A percentile compares a stretch with the other conserved stretches of the same genome.
phyloP scores from a whole-genome alignment of 2,113 vertebrate species.

The Burhinus oedicnemus region DNA sequence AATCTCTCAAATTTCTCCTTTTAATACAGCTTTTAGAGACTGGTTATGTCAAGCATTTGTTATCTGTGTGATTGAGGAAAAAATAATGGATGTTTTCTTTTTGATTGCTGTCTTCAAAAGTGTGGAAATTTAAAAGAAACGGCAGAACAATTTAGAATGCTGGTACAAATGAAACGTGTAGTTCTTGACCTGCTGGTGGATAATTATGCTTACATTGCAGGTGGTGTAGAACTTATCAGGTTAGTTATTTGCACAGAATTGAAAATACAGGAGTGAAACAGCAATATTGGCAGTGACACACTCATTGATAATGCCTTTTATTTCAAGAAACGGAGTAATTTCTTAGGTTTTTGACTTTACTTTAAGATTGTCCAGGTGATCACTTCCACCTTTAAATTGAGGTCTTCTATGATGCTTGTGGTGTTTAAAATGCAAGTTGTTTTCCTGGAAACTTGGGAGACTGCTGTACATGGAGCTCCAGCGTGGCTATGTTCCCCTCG shows the following conservation, averaged over 20 bases:
- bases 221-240: not conserved
- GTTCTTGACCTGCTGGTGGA: not conserved
- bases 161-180: not conserved
- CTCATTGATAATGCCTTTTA: not conserved
- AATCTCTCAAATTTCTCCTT: not conserved
- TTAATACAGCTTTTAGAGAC: not conserved
- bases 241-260: not conserved
- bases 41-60: not conserved
- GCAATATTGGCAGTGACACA: accelerated
- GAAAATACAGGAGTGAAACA: not conserved
- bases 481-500: not conserved
- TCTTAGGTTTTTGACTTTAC: not conserved
- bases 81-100: not conserved
- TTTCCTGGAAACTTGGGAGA: not conserved
- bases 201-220: not conserved
- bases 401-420: not conserved
- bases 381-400: not conserved
- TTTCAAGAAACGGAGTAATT: not conserved
- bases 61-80: not conserved
- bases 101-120: not conserved
- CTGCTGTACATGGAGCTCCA: not conserved
- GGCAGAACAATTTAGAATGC: not conserved
- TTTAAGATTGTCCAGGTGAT: not conserved
- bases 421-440: not conserved
- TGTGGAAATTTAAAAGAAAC: not conserved